Conservation (phyloP, 1,140 invertebrate genomes). For the Babylonia areolata region DNA sequence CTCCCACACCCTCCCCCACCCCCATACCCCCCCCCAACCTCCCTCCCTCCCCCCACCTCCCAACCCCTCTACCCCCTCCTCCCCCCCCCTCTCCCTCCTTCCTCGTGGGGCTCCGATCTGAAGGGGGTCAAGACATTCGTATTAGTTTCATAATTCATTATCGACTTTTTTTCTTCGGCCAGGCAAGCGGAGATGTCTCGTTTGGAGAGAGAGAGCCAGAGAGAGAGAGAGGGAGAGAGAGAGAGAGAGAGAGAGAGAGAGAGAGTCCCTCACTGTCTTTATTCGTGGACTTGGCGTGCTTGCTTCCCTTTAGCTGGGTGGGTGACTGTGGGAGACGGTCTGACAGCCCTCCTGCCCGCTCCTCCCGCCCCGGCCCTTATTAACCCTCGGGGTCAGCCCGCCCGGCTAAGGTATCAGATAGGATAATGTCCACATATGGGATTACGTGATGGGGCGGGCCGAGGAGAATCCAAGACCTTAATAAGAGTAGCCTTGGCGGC, state of each 20-base stretch:
- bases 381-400: constrained; percentile 27
- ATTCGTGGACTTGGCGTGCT: constrained; percentile 22
- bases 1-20: background rate
- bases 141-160: constrained; percentile 44
- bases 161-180: constrained; percentile 34
- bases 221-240: too few species aligned
- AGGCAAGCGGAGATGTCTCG: constrained; percentile 39
- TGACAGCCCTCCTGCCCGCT: background rate
- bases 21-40: background rate
- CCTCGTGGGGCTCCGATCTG: too few species aligned
- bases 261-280: background rate
- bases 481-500: constrained; percentile 10
- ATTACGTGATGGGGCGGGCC: constrained; percentile 26
- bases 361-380: background rate
- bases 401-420: background rate
- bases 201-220: too few species aligned
- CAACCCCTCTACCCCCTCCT: background rate
- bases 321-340: background rate
- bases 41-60: background rate
- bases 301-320: constrained; percentile 13
- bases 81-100: background rate
- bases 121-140: constrained; percentile 33
- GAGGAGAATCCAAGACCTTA: background rate
- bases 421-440: constrained; percentile 32
- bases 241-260: too few species aligned